Base-by-base conservation (phyloP, 2,888 invertebrate species). In the Cantharis nigra region DNA sequence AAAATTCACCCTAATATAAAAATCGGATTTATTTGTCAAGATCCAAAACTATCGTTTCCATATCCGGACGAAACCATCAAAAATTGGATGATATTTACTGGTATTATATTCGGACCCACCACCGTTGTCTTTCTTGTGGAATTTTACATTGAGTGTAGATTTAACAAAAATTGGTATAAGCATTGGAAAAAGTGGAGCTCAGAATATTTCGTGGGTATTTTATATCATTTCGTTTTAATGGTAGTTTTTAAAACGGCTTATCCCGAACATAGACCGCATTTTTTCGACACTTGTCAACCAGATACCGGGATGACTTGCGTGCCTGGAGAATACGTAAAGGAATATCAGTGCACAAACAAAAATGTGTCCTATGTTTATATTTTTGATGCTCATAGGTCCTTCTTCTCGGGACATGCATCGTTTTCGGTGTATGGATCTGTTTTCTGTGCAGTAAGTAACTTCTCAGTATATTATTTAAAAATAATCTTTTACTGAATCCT, bases 41-140 rank as follows among this genome's bases (percentile, higher is more conserved):
- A 67, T 23, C 65, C 93, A 9, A 90, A 91, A 76, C 91, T 95
- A 84, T 91, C 92, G 0, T 91, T 91, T 87, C 91, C 91, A 78
- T 93, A 91, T 85, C 88, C 87, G 0, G 94, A 94, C 0, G 95
- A 95, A 83, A 93, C 94, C 2, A 89, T 95, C 81, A 90, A 92
- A 72, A 89, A 91, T n/a, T 67, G 20, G n/a, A 11, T 67, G 11
- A 2, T 67, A 67, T n/a, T 23, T n/a, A n/a, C 3, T 9, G 65
- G 14, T 13, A 18, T 9, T 13, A 67, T 13, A 9, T 1, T 20
- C 13, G 65, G 65, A 26, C n/a, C 18, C 1, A n/a, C 4, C 16
- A 0, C n/a, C 2, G 26, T 67, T 9, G n/a, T 67, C 13, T 11
- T 67, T 9, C 7, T 20, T 5, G 18, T 67, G 3, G 65, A 67